These are phyloP conservation scores for Melanerpes formicivorus DNA, from an alignment of 2,113 vertebrate species.

Conservation along the genomic window DNA sequence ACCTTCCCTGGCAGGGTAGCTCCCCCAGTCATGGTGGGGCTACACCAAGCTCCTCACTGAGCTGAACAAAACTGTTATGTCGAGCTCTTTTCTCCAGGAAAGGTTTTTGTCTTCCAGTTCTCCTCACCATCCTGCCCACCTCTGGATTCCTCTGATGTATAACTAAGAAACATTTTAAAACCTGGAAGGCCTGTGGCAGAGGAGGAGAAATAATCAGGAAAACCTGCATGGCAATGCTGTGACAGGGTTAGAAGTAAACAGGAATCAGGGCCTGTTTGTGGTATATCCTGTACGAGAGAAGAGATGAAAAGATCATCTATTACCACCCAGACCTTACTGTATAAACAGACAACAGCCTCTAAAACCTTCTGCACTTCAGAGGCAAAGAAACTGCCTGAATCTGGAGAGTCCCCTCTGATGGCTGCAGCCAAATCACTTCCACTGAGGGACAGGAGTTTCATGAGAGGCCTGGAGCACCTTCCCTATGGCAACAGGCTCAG, in stretches of 20 bases:
- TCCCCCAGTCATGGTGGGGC: background rate
- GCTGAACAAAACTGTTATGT: background rate
- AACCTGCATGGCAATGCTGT: background rate
- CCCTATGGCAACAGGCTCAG: too few species aligned
- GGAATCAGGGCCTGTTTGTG: constrained; percentile 17
- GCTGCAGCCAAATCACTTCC: background rate
- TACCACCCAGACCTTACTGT: background rate
- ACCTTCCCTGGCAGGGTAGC: too few species aligned
- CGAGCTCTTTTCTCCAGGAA: background rate
- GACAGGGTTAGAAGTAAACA: constrained; percentile 49
- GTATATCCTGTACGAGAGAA: constrained; percentile 43
- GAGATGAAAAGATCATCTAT: constrained; percentile 4
- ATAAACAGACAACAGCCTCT: background rate
- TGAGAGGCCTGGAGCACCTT: too few species aligned
- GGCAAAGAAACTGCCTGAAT: background rate
- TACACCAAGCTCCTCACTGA: background rate
- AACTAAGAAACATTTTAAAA: background rate
- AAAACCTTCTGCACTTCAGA: background rate
- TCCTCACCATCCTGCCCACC: background rate
- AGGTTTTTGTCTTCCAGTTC: background rate
- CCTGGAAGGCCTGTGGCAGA: background rate
- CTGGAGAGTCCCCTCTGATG: background rate
- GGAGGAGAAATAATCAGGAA: constrained; percentile 19
- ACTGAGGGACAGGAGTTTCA: background rate
- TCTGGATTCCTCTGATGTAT: background rate